Evolutionary conservation across 2,113 vertebrate species (phyloP).

Genomic region (Coryphaenoides rupestris): DNA sequence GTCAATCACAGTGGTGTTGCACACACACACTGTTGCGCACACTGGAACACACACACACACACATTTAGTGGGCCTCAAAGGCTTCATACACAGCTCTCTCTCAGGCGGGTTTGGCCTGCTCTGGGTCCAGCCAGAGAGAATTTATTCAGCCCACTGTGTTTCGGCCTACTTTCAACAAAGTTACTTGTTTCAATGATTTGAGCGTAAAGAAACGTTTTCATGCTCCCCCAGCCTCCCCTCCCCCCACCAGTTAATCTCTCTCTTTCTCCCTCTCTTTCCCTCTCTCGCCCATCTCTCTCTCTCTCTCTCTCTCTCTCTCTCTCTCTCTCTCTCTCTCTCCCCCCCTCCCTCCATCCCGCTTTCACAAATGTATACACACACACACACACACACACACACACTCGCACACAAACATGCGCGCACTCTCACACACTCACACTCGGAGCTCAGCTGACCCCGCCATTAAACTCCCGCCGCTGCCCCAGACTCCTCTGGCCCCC

Average conservation of each 20-base stretch:
- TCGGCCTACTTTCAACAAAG: no score
- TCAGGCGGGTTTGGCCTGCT: slow-evolving; percentile 22
- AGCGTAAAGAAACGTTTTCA: no score
- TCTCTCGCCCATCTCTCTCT: not conserved
- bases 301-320: not conserved
- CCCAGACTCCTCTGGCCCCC: slow-evolving; percentile 29
- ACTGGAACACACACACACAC: no score
- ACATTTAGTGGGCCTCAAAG: no score
- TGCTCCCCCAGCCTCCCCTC: no score
- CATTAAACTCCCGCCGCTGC: slow-evolving; percentile 55
- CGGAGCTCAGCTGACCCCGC: slow-evolving; percentile 46
- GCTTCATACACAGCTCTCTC: no score
- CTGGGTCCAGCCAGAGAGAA: slow-evolving; percentile 24
- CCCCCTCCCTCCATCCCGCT: slow-evolving; percentile 14
- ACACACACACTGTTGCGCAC: not conserved
- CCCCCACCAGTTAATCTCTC: not conserved
- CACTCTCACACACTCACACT: slow-evolving; percentile 39
- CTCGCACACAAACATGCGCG: slow-evolving; percentile 37
- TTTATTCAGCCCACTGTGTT: no score
- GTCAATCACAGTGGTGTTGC: not conserved
- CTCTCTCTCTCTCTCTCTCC: not conserved
- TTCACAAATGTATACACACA: slow-evolving; percentile 49
- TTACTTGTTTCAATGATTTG: no score
- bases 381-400: slow-evolving; percentile 41
- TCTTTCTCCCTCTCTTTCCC: no score